Percentiles rank a stretch among this genome's conserved stretches.
Conservation (phyloP, 2,797 vertebrate species). For the Geotrypetes seraphini region DNA sequence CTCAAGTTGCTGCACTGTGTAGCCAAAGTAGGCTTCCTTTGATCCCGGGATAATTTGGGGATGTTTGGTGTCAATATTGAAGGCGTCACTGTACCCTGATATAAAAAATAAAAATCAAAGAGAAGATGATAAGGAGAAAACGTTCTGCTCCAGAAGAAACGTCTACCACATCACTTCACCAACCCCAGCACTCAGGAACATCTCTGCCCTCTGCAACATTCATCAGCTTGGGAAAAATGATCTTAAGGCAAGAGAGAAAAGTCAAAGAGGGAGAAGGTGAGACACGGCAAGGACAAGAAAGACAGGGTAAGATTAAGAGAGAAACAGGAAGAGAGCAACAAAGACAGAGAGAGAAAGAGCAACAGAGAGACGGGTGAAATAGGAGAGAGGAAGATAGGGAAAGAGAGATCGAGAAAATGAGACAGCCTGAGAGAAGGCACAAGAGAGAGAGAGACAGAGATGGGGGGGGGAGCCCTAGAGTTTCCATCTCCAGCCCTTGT, state of each 20-base stretch:
- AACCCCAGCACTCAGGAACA: neutral
- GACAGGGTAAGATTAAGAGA: too few relatives aligned
- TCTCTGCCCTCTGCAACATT: too few relatives aligned
- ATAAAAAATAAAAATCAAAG: slow-evolving; percentile 2
- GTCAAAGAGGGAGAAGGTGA: too few relatives aligned
- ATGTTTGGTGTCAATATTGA: slow-evolving; percentile 82
- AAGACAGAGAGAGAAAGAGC: too few relatives aligned
- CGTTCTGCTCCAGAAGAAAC: neutral
- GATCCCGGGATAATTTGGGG: slow-evolving; percentile 78
- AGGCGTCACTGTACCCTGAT: slow-evolving; percentile 66
- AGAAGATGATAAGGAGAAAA: slow-evolving; percentile 1
- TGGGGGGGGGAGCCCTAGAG: too few relatives aligned
- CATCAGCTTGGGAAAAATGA: too few relatives aligned
- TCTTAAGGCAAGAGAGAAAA: too few relatives aligned
- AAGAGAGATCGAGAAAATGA: slow-evolving; percentile 7
- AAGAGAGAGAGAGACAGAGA: neutral
- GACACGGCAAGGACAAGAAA: too few relatives aligned
- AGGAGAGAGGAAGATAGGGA: too few relatives aligned
- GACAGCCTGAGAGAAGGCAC: slow-evolving; percentile 2
- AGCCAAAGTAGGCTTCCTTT: slow-evolving; percentile 83
- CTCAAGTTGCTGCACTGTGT: slow-evolving; percentile 90
- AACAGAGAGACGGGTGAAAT: too few relatives aligned
- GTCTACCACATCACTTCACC: neutral
- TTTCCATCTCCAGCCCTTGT: too few relatives aligned
- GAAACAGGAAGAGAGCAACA: too few relatives aligned